A percentile compares a stretch with the other conserved stretches of the same genome.
Evolutionary conservation across 2,113 vertebrate genomes (phyloP).

Genomic region (Genyomyrus donnyi): DNA sequence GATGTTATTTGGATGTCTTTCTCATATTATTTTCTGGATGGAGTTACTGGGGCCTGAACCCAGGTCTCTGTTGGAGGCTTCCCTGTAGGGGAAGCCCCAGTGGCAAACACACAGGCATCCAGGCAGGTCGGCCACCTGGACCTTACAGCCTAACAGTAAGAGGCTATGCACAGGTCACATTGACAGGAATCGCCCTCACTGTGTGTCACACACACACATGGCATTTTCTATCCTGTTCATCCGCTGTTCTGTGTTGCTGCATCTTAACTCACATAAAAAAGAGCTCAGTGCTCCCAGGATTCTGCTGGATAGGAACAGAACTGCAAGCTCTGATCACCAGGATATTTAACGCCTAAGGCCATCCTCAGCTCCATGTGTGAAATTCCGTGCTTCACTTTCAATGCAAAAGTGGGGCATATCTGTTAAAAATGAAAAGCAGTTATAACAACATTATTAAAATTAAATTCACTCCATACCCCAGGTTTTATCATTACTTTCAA

Average conservation of each 20-base stretch:
- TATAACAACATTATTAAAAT: not conserved
- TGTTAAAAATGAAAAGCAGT: not conserved
- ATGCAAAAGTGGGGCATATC: not conserved
- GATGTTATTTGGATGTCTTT: not conserved
- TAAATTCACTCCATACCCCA: not conserved
- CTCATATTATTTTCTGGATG: not conserved
- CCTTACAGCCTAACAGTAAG: not conserved
- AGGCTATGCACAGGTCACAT: not conserved
- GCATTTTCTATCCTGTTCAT: not conserved
- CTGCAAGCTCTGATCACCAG: conserved; percentile 1
- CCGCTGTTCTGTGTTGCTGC: not conserved
- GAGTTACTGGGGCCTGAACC: not conserved
- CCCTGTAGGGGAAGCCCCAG: not conserved
- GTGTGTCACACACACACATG: not conserved
- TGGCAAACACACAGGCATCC: not conserved
- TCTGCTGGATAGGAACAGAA: not conserved
- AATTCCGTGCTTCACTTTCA: not conserved
- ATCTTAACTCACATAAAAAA: not conserved
- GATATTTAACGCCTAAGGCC: not conserved
- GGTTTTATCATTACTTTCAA: not conserved
- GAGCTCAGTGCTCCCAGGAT: not conserved
- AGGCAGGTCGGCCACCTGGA: not conserved
- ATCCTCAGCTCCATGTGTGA: not conserved
- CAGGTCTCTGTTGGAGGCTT: not conserved
- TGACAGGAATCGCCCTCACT: not conserved